phyloP scores from a whole-genome alignment of 2,113 vertebrate species.

The Catharus minimus region DNA sequence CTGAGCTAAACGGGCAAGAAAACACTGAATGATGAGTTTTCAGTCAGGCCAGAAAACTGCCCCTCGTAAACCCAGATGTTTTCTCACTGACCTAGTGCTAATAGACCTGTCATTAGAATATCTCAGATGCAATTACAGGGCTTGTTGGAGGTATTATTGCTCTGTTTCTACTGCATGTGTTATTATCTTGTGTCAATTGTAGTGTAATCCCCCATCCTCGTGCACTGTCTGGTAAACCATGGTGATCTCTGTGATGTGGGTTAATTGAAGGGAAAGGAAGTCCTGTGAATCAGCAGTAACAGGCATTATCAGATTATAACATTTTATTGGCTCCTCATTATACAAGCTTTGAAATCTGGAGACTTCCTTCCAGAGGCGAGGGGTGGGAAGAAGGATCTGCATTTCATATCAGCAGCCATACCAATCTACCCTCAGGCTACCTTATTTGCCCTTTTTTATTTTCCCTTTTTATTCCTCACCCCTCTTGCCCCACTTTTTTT shows the following conservation, averaged over 20 bases:
- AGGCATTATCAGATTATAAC: neutral
- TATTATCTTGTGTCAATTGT: neutral
- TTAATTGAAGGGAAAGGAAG: conserved; percentile 39
- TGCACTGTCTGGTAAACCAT: neutral
- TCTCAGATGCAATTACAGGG: neutral
- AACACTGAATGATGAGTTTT: neutral
- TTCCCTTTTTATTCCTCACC: too few species aligned
- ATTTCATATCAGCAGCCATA: neutral
- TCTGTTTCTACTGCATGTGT: neutral
- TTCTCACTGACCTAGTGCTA: neutral
- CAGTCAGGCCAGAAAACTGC: neutral
- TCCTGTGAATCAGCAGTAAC: neutral
- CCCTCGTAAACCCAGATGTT: neutral
- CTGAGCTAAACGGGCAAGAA: neutral
- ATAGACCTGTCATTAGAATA: neutral
- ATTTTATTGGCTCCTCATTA: conserved; percentile 13
- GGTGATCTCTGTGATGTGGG: neutral
- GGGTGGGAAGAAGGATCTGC: neutral
- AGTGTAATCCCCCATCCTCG: neutral
- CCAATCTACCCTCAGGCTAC: neutral
- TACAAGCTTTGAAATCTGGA: conserved; percentile 11
- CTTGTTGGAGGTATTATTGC: neutral
- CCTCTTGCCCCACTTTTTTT: too few species aligned
- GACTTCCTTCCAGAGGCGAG: neutral
- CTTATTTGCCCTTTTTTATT: neutral